These are phyloP conservation scores for Myrmecobius fasciatus DNA, from an alignment of 2,113 vertebrate species.

Conservation along the genomic window DNA sequence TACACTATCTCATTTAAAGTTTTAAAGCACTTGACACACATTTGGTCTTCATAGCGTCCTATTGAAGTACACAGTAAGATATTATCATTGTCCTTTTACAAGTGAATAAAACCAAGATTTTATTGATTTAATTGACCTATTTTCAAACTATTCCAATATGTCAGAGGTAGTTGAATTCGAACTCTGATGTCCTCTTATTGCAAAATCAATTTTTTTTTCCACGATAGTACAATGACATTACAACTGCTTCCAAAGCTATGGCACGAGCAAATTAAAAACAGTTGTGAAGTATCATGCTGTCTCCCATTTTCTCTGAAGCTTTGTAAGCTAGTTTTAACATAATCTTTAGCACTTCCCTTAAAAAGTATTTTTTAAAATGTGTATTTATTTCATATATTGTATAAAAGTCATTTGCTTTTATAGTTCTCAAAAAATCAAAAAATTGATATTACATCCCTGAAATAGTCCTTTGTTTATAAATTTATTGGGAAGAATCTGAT, in stretches of 20 bases:
- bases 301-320: not conserved
- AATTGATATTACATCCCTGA: not conserved
- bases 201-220: not conserved
- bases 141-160: not conserved
- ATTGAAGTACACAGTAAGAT: not conserved
- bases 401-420: slow-evolving; percentile 17
- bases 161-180: not conserved
- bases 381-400: slow-evolving; percentile 20
- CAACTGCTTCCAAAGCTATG: not conserved
- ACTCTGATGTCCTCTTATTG: not conserved
- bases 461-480: slow-evolving; percentile 18
- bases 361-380: slow-evolving; percentile 36
- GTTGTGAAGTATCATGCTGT: not conserved
- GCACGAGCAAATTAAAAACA: not conserved
- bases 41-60: not conserved
- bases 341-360: not conserved
- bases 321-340: slow-evolving; percentile 6
- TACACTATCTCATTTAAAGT: not conserved
- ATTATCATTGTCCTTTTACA: not conserved
- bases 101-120: not conserved
- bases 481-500: not conserved
- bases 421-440: slow-evolving; percentile 8
- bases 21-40: not conserved
- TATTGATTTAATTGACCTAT: not conserved
- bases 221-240: not conserved